Percentiles rank a stretch among this genome's conserved stretches.
Evolutionary conservation across 2,113 vertebrate genomes (phyloP).

Genomic region (Phoenicopterus ruber): DNA sequence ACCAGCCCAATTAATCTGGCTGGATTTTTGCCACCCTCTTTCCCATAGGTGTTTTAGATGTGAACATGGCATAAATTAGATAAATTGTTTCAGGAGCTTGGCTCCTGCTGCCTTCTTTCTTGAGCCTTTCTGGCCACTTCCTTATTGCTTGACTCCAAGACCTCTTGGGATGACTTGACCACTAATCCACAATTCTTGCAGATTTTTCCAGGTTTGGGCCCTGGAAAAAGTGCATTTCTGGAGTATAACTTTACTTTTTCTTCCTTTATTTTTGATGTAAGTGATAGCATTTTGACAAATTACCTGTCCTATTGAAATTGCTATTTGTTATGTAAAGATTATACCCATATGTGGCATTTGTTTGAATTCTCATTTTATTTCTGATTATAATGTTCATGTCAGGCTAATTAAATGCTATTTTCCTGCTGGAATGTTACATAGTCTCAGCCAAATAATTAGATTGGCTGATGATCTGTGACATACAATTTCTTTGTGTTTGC

Average conservation of each 20-base stretch:
- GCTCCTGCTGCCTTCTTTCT: neutral
- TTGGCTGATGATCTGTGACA: neutral
- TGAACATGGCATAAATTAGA: neutral
- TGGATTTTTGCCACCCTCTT: neutral
- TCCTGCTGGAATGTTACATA: neutral
- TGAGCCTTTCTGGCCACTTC: neutral
- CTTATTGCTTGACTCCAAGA: neutral
- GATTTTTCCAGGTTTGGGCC: neutral
- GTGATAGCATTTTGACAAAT: neutral
- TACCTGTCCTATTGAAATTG: neutral
- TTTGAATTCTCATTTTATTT: neutral
- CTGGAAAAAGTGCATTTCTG: neutral
- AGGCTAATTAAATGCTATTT: conserved; percentile 27
- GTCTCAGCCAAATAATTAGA: neutral
- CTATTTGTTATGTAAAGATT: neutral
- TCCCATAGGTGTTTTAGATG: neutral
- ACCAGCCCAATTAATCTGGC: neutral
- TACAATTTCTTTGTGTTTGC: neutral
- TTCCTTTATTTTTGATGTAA: neutral
- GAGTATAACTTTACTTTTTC: neutral
- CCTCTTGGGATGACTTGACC: neutral
- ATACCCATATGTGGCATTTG: neutral
- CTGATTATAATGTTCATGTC: neutral
- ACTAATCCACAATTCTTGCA: neutral
- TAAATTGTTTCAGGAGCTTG: neutral